Conservation (phyloP, 1,140 invertebrate genomes). For the Drosophila chauvacae region DNA sequence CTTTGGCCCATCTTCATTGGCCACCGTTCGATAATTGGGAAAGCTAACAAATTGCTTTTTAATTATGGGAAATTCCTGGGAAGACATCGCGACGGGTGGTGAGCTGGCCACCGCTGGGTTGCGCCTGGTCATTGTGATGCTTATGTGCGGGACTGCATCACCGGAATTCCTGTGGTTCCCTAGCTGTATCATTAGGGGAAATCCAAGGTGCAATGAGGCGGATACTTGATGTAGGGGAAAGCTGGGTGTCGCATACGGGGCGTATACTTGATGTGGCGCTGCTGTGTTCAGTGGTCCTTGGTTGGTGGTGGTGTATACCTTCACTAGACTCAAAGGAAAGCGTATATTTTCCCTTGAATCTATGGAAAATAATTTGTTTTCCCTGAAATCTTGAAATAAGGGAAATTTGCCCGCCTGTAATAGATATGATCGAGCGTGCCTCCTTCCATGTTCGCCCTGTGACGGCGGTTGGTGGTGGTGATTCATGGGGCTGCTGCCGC, state of each 20-base stretch:
- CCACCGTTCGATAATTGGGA: conserved; percentile 55
- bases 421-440: neutral
- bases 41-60: conserved; percentile 76
- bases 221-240: conserved; percentile 34
- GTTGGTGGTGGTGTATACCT: neutral
- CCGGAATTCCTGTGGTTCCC: conserved; percentile 17
- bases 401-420: conserved; percentile 14
- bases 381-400: neutral
- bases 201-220: conserved; percentile 16
- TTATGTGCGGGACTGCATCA: conserved; percentile 17
- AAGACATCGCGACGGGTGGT: conserved; percentile 7
- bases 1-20: conserved; percentile 29
- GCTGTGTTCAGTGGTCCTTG: neutral
- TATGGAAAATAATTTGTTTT: neutral
- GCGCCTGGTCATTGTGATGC: conserved; percentile 39
- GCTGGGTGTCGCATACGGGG: neutral
- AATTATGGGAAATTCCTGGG: conserved; percentile 71
- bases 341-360: neutral
- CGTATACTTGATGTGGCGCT: conserved; percentile 25
- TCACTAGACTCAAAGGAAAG: conserved; percentile 11
- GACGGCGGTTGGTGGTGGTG: neutral
- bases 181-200: conserved; percentile 24
- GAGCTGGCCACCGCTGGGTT: conserved; percentile 10
- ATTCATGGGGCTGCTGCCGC: conserved; percentile 8
- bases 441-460: neutral